Percentiles rank a stretch among this genome's conserved stretches.
phyloP scores from a whole-genome alignment of 2,888 invertebrate genomes.

The Acleris emargana region DNA sequence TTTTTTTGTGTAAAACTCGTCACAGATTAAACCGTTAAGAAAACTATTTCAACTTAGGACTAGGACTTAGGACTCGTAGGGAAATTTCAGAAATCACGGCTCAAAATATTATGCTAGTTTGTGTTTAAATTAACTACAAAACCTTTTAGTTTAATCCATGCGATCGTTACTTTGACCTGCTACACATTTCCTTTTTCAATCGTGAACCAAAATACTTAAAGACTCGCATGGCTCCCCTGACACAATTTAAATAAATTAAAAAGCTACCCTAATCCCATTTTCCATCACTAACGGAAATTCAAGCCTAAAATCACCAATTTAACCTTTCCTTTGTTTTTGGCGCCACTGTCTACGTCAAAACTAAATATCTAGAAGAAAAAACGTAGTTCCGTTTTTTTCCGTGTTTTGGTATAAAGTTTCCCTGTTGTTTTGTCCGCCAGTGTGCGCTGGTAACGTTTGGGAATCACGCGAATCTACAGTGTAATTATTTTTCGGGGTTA shows the following conservation, averaged over 20 bases:
- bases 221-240: constrained; percentile 17
- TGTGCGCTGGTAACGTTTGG: constrained; percentile 28
- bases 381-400: constrained; percentile 22
- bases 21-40: too few species aligned
- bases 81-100: too few species aligned
- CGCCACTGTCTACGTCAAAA: constrained; percentile 11
- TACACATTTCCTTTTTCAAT: constrained; percentile 1
- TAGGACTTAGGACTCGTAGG: too few species aligned
- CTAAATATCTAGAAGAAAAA: too few species aligned
- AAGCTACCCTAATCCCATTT: constrained; percentile 16
- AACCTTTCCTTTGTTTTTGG: not conserved
- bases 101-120: too few species aligned
- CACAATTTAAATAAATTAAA: constrained; percentile 35
- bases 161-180: not conserved
- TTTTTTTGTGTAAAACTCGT: too few species aligned
- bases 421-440: constrained; percentile 25
- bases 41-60: too few species aligned
- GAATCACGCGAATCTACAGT: constrained; percentile 34
- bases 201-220: constrained; percentile 16
- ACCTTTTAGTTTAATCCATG: too few species aligned
- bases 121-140: too few species aligned
- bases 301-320: not conserved
- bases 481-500: constrained; percentile 35
- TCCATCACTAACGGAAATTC: constrained; percentile 26
- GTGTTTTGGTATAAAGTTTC: not conserved